These are phyloP conservation scores for Ormyrus nitidulus DNA, from an alignment of 2,888 invertebrate genomes.

Conservation along the genomic window DNA sequence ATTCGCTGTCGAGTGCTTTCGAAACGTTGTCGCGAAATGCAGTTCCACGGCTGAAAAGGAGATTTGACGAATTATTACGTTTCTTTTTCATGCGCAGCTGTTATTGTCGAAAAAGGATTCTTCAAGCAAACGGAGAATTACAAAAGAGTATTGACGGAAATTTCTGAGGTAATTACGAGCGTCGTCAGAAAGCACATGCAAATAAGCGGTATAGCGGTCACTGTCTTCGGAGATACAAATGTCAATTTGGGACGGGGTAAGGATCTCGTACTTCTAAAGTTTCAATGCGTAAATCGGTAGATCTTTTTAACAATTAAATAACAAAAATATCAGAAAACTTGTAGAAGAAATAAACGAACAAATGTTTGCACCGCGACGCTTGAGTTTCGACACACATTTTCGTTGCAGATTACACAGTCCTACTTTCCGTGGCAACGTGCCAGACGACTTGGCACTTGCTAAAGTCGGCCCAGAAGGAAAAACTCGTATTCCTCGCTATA, in stretches of 20 bases:
- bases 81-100: slow-evolving; percentile 76
- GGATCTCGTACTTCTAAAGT: too few relatives aligned
- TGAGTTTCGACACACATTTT: background rate
- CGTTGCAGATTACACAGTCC: slow-evolving; percentile 81
- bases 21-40: too few relatives aligned
- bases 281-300: too few relatives aligned
- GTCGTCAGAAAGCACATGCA: slow-evolving; percentile 81
- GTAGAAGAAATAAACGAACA: too few relatives aligned
- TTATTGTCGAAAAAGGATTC: slow-evolving; percentile 84
- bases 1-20: too few relatives aligned
- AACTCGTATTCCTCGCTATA: slow-evolving; percentile 84
- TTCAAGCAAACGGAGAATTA: slow-evolving; percentile 78
- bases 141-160: slow-evolving; percentile 77
- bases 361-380: too few relatives aligned
- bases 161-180: slow-evolving; percentile 81
- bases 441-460: slow-evolving; percentile 85
- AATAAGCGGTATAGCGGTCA: slow-evolving; percentile 83
- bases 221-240: slow-evolving; percentile 82
- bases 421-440: slow-evolving; percentile 86
- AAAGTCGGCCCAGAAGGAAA: slow-evolving; percentile 79
- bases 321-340: too few relatives aligned
- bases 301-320: too few relatives aligned
- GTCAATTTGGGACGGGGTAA: slow-evolving; percentile 84
- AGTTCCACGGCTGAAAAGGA: too few relatives aligned
- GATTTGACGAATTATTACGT: background rate